A percentile compares a stretch with the other conserved stretches of the same genome.
Conservation (phyloP, 2,888 invertebrate species). For the Liodrosophila aerea region DNA sequence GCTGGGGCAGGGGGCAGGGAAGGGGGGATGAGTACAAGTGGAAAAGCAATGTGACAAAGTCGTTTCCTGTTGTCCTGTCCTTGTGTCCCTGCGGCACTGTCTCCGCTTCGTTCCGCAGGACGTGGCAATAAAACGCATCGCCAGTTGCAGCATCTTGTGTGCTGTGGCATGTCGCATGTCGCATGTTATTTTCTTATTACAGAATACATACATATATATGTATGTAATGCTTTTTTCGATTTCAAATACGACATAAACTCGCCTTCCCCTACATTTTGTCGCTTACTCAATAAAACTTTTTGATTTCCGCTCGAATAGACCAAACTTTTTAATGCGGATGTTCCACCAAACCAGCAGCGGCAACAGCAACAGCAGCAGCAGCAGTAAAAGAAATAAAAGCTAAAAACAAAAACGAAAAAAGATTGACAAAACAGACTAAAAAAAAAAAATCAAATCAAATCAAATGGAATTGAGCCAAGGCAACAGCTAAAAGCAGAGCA, state of each 20-base stretch:
- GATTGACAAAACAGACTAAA: constrained; percentile 27
- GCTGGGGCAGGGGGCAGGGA: background rate
- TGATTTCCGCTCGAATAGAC: constrained; percentile 73
- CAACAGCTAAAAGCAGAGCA: constrained; percentile 20
- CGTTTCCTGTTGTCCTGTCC: constrained; percentile 22
- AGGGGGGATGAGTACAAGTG: background rate
- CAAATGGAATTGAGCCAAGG: constrained; percentile 56
- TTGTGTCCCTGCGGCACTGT: background rate
- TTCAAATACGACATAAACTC: constrained; percentile 37
- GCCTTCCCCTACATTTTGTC: constrained; percentile 18
- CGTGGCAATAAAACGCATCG: constrained; percentile 70
- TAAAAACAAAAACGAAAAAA: constrained; percentile 7
- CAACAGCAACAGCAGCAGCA: constrained; percentile 2
- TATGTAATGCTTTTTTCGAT: constrained; percentile 33
- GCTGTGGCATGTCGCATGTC: background rate
- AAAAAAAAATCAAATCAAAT: constrained; percentile 57
- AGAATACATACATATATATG: constrained; percentile 41
- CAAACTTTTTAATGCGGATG: constrained; percentile 71
- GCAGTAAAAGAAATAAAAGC: constrained; percentile 6
- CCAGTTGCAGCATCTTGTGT: constrained; percentile 34
- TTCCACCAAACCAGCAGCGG: constrained; percentile 44
- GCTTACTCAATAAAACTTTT: constrained; percentile 72
- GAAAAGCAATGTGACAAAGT: background rate
- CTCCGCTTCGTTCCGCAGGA: constrained; percentile 42
- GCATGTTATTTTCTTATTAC: constrained; percentile 47